phyloP scores from a whole-genome alignment of 2,888 invertebrate species.

The Phyto melanocephala region DNA sequence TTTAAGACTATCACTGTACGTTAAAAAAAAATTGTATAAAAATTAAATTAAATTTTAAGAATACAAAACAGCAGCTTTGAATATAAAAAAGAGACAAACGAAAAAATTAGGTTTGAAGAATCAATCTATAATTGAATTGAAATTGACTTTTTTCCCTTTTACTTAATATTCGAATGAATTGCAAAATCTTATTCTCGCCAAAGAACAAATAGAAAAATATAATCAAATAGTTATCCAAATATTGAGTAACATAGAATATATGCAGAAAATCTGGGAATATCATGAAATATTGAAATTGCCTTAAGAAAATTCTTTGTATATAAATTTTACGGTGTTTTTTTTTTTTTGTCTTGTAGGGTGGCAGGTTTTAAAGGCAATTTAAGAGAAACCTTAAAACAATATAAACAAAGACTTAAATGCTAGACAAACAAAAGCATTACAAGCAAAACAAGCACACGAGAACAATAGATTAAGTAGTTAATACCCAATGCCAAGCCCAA shows the following conservation, averaged over 20 bases:
- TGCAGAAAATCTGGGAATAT: too few species aligned
- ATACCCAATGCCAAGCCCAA: slow-evolving; percentile 34
- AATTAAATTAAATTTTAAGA: slow-evolving; percentile 43
- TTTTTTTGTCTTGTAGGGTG: too few species aligned
- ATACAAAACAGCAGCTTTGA: background rate
- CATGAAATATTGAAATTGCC: too few species aligned
- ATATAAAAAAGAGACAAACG: slow-evolving; percentile 13
- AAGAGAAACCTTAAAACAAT: background rate
- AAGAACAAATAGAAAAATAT: too few species aligned
- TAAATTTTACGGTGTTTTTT: too few species aligned
- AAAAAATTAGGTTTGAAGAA: slow-evolving; percentile 12
- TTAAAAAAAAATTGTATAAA: background rate
- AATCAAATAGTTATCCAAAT: too few species aligned
- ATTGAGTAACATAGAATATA: too few species aligned
- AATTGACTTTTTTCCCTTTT: slow-evolving; percentile 12
- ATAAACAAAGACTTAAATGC: background rate
- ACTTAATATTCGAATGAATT: too few species aligned
- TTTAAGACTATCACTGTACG: background rate
- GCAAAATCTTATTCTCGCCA: too few species aligned
- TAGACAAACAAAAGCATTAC: background rate
- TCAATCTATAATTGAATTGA: slow-evolving; percentile 37
- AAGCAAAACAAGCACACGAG: background rate
- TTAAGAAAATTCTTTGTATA: too few species aligned
- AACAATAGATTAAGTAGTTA: slow-evolving; percentile 33
- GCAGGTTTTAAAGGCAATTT: too few species aligned